Conservation (phyloP, 2,113 vertebrate species). For the Peucedramus taeniatus region DNA sequence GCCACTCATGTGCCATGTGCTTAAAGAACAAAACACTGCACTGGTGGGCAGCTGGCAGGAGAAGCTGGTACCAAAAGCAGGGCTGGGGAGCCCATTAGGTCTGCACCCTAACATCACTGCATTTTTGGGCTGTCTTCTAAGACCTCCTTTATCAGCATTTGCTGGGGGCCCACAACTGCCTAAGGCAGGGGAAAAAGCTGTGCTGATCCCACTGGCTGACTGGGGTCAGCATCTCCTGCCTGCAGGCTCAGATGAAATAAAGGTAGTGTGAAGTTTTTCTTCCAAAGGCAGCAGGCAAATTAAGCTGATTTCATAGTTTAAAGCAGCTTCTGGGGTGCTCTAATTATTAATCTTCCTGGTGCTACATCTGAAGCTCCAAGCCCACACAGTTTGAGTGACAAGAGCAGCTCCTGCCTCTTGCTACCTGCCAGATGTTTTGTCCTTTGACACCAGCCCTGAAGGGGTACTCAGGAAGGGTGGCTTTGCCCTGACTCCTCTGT, state of each 20-base stretch:
- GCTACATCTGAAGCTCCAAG: not conserved
- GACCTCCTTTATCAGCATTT: rapidly evolving
- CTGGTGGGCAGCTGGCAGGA: not conserved
- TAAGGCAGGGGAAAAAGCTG: not conserved
- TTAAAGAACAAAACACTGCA: not conserved
- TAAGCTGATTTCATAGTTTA: not conserved
- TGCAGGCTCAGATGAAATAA: not conserved
- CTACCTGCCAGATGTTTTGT: not conserved
- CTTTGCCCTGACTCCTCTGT: not conserved
- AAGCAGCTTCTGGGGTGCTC: not conserved
- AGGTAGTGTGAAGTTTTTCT: not conserved
- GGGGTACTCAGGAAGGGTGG: not conserved
- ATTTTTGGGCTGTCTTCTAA: not conserved
- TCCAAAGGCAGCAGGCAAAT: not conserved
- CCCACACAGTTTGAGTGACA: not conserved
- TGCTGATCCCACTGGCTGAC: not conserved
- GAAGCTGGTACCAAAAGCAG: not conserved
- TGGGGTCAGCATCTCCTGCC: not conserved
- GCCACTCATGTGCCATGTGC: not conserved
- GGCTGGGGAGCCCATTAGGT: rapidly evolving
- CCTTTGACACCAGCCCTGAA: not conserved
- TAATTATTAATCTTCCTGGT: not conserved
- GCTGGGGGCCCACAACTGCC: not conserved
- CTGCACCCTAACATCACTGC: not conserved
- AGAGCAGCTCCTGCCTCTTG: not conserved